These are phyloP conservation scores for Sorex fumeus DNA, from an alignment of 2,113 vertebrate genomes.

Conservation along the genomic window DNA sequence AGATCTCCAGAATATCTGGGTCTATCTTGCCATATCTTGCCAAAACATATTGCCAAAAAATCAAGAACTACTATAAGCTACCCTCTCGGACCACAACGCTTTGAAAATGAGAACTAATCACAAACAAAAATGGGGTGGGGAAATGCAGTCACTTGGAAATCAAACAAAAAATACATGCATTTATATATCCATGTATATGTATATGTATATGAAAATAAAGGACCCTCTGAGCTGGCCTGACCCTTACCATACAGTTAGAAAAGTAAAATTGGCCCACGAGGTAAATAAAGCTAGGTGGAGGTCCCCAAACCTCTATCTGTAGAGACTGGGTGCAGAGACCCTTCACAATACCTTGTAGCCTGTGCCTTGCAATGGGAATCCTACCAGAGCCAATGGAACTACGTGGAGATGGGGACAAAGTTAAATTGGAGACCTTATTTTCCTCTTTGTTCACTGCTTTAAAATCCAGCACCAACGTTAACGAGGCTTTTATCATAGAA, in stretches of 20 bases:
- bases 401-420: background rate
- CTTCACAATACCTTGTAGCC: background rate
- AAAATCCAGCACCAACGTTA: conserved; percentile 58
- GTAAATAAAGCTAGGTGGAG: background rate
- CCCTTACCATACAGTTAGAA: background rate
- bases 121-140: too few relatives aligned
- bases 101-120: too few relatives aligned
- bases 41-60: too few relatives aligned
- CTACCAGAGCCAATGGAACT: background rate
- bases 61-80: too few relatives aligned
- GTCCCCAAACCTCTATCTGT: background rate
- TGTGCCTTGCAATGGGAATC: background rate
- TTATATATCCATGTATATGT: too few relatives aligned
- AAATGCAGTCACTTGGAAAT: too few relatives aligned
- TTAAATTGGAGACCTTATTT: background rate
- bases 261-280: background rate
- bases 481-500: background rate
- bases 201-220: too few relatives aligned
- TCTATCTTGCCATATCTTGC: too few relatives aligned
- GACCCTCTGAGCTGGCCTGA: too few relatives aligned
- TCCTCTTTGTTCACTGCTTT: background rate
- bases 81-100: too few relatives aligned
- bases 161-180: too few relatives aligned
- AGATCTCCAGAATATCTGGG: too few relatives aligned
- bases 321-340: background rate